Evolutionary conservation across 2,113 vertebrate species (phyloP).

Genomic region (Apteryx owenii): DNA sequence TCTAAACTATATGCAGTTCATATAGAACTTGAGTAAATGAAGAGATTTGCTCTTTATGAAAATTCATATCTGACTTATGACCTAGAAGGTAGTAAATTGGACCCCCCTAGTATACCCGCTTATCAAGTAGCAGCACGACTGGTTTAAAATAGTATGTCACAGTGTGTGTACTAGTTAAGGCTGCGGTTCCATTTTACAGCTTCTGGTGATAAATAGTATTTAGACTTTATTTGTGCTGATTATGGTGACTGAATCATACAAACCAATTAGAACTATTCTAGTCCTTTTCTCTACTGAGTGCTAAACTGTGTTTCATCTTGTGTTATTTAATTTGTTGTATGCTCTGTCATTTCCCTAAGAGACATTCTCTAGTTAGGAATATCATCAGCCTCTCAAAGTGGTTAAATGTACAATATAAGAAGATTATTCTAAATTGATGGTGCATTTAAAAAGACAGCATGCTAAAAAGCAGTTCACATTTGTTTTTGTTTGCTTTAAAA

Average conservation of each 20-base stretch:
- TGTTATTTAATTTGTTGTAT: not conserved
- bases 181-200: not conserved
- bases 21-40: not conserved
- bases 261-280: not conserved
- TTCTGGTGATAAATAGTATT: not conserved
- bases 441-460: not conserved
- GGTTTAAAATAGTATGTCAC: not conserved
- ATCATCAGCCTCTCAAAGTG: not conserved
- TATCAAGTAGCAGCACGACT: not conserved
- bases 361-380: not conserved
- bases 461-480: not conserved
- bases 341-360: not conserved
- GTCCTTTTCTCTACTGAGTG: not conserved
- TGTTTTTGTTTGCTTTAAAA: not conserved
- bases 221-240: not conserved
- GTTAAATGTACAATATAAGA: not conserved
- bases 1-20: not conserved
- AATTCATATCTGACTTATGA: not conserved
- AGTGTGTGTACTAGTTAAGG: not conserved
- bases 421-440: not conserved
- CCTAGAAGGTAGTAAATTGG: not conserved
- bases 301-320: not conserved
- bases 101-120: not conserved
- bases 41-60: not conserved
- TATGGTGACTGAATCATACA: not conserved